Percentiles rank a stretch among this genome's conserved stretches.
Evolutionary conservation across 92 coral and sea anemone species (phyloP).

Genomic region (Parazoanthus atlanticus): DNA sequence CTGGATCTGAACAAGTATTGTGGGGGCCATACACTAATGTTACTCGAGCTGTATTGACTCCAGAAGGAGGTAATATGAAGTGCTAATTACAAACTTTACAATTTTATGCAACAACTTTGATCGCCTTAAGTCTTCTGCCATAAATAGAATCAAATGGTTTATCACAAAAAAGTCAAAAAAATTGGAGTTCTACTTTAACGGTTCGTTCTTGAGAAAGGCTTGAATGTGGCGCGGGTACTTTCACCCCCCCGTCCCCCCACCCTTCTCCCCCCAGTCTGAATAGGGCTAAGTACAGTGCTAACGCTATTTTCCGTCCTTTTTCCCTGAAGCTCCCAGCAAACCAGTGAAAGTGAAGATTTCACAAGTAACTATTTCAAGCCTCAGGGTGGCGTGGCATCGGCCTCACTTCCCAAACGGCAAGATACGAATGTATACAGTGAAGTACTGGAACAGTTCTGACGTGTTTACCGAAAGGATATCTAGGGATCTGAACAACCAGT

Average conservation of each 20-base stretch:
- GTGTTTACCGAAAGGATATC: background rate
- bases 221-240: too few relatives aligned
- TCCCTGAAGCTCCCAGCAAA: slow-evolving; percentile 21
- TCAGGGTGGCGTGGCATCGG: slow-evolving; percentile 12
- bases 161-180: too few relatives aligned
- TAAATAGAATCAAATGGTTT: too few relatives aligned
- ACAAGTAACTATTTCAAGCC: background rate
- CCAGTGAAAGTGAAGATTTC: slow-evolving; percentile 26
- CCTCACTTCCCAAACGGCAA: slow-evolving; percentile 25
- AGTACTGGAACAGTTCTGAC: slow-evolving; percentile 12
- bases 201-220: too few relatives aligned
- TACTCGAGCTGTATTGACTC: slow-evolving; percentile 32
- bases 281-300: background rate
- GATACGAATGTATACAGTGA: slow-evolving; percentile 16
- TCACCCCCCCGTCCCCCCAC: too few relatives aligned
- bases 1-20: slow-evolving; percentile 29
- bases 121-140: too few relatives aligned
- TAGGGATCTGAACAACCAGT: slow-evolving; percentile 21
- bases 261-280: too few relatives aligned
- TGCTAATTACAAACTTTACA: background rate
- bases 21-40: slow-evolving; percentile 42
- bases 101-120: background rate
- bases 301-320: background rate
- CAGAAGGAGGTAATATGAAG: slow-evolving; percentile 34
- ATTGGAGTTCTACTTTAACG: too few relatives aligned